phyloP scores from a whole-genome alignment of 1,140 invertebrate species.

The Diachasmimorpha longicaudata region DNA sequence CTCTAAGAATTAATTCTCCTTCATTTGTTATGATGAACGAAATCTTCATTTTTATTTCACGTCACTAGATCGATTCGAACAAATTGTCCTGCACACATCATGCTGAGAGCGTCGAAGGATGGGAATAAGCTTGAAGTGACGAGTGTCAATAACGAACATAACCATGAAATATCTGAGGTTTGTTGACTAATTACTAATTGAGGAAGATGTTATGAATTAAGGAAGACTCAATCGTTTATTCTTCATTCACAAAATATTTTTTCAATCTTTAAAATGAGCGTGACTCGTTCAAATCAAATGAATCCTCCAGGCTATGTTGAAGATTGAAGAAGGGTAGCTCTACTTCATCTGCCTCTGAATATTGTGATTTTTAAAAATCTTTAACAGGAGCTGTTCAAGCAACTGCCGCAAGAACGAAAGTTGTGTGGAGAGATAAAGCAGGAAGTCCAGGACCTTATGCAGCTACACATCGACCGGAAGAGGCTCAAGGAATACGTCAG shows the following conservation, averaged over 20 bases:
- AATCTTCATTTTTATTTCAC: constrained; percentile 14
- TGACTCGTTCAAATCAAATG: background rate
- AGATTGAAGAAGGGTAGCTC: no score
- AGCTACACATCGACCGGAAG: constrained; percentile 56
- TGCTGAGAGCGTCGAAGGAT: constrained; percentile 60
- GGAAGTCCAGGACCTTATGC: constrained; percentile 59
- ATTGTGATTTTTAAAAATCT: no score
- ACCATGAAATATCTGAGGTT: constrained; percentile 61
- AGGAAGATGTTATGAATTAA: background rate
- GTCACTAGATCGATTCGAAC: constrained; percentile 57
- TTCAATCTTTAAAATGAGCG: background rate
- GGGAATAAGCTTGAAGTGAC: constrained; percentile 61
- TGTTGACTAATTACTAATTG: background rate
- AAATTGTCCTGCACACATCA: constrained; percentile 61
- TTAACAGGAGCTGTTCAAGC: constrained; percentile 54
- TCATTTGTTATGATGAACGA: background rate
- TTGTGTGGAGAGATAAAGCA: constrained; percentile 55
- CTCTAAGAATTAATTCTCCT: background rate
- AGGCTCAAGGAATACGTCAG: constrained; percentile 57
- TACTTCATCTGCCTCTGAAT: no score
- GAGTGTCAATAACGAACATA: constrained; percentile 61
- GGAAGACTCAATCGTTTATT: constrained; percentile 13
- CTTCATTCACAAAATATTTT: background rate
- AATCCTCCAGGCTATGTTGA: no score
- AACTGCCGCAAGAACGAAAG: constrained; percentile 58